A percentile compares a stretch with the other conserved stretches of the same genome.
phyloP scores from a whole-genome alignment of 35 echinoderm and acorn worm genomes.

The Patiria miniata region DNA sequence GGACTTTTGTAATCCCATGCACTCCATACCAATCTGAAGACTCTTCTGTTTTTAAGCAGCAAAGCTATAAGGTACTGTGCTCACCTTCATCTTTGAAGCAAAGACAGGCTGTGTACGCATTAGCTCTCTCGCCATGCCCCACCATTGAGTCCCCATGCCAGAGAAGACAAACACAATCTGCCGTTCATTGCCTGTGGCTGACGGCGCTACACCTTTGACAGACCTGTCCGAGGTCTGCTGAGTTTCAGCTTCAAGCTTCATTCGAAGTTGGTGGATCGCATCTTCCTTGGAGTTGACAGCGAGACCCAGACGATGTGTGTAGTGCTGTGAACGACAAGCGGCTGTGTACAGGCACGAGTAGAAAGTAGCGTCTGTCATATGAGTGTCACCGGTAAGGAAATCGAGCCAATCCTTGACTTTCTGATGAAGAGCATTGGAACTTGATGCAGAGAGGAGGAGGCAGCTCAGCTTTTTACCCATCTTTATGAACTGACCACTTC shows the following conservation, averaged over 20 bases:
- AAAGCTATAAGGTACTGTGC: too few relatives aligned
- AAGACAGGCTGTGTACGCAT: constrained; percentile 42
- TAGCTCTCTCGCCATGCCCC: constrained; percentile 63
- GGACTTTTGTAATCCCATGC: too few relatives aligned
- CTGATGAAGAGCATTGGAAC: constrained; percentile 45
- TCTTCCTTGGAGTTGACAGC: constrained; percentile 38
- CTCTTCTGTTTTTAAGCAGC: too few relatives aligned
- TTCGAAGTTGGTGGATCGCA: background rate
- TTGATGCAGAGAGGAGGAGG: constrained; percentile 66
- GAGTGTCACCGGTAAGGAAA: constrained; percentile 18
- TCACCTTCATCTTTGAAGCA: constrained; percentile 50
- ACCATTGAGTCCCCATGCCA: constrained; percentile 88
- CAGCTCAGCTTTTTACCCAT: constrained; percentile 2
- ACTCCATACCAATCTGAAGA: too few relatives aligned
- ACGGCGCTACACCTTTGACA: constrained; percentile 44
- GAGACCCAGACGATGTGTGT: constrained; percentile 44
- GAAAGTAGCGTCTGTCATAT: constrained; percentile 23
- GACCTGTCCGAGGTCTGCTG: background rate
- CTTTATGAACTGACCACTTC: too few relatives aligned
- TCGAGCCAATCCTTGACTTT: constrained; percentile 47
- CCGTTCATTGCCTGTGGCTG: background rate
- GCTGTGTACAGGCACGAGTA: constrained; percentile 50
- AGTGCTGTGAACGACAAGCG: constrained; percentile 48
- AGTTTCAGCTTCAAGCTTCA: background rate
- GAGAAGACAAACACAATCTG: constrained; percentile 62